Conservation (phyloP, 2,888 invertebrate genomes). For the Drosophila ezoana region DNA sequence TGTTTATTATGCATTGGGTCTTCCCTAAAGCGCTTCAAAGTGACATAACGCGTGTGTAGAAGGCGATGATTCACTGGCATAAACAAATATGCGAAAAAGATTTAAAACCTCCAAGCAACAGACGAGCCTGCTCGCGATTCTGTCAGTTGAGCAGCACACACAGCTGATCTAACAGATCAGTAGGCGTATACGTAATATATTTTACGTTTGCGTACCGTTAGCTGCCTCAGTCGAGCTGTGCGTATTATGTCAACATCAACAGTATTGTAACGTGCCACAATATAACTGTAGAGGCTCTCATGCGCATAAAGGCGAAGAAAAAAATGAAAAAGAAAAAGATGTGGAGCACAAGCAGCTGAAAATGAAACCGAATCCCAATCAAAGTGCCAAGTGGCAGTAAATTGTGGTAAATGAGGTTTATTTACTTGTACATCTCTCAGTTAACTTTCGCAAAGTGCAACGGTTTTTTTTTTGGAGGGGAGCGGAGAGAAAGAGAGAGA, state of each 20-base stretch:
- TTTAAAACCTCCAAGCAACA: neutral
- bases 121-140: constrained; percentile 5
- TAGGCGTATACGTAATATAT: constrained; percentile 49
- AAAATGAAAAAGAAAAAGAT: constrained; percentile 26
- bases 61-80: constrained; percentile 16
- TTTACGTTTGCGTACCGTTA: neutral
- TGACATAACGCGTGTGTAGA: constrained; percentile 20
- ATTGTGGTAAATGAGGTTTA: constrained; percentile 74
- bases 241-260: constrained; percentile 65
- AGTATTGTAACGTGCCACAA: constrained; percentile 1
- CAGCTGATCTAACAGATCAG: neutral
- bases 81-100: constrained; percentile 3
- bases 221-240: constrained; percentile 37
- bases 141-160: constrained; percentile 2
- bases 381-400: constrained; percentile 62
- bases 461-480: neutral
- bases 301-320: constrained; percentile 15
- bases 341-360: constrained; percentile 48
- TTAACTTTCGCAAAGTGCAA: constrained; percentile 63
- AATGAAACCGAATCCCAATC: constrained; percentile 65
- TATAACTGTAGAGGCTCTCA: constrained; percentile 39
- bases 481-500: neutral
- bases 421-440: constrained; percentile 47
- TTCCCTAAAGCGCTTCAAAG: constrained; percentile 21
- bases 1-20: constrained; percentile 16